A percentile compares a stretch with the other conserved stretches of the same genome.
phyloP scores from a whole-genome alignment of 1,140 invertebrate genomes.

The Hyphantria cunea region DNA sequence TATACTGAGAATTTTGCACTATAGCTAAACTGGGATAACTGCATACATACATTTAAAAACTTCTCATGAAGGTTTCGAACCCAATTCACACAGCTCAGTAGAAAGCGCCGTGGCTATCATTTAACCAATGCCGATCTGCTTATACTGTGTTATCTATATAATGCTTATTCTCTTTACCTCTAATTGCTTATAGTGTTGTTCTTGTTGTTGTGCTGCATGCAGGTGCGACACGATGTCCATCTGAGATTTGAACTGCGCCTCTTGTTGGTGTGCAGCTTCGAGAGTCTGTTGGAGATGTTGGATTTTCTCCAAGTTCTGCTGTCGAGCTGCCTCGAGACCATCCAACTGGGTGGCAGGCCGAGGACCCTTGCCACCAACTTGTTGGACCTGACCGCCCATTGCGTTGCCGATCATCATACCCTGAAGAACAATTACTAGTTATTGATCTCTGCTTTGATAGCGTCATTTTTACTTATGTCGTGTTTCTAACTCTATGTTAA shows the following conservation, averaged over 20 bases:
- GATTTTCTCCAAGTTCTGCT: slow-evolving; percentile 79
- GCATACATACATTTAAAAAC: too few relatives aligned
- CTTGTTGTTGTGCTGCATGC: slow-evolving; percentile 90
- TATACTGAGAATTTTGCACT: too few relatives aligned
- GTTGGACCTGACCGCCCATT: slow-evolving; percentile 48
- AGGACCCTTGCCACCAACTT: slow-evolving; percentile 52
- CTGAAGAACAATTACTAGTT: slow-evolving; percentile 34
- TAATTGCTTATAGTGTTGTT: slow-evolving; percentile 88
- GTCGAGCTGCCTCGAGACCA: slow-evolving; percentile 71
- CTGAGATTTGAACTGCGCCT: slow-evolving; percentile 89
- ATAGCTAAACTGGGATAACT: too few relatives aligned
- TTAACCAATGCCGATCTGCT: too few relatives aligned
- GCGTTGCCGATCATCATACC: slow-evolving; percentile 65
- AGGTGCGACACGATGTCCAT: slow-evolving; percentile 86
- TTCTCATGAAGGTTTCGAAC: too few relatives aligned
- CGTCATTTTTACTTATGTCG: too few relatives aligned
- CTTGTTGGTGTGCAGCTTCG: slow-evolving; percentile 89
- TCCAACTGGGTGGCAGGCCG: slow-evolving; percentile 60
- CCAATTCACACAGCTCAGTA: too few relatives aligned
- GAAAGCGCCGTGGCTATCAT: too few relatives aligned
- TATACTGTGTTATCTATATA: too few relatives aligned
- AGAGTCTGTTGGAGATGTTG: slow-evolving; percentile 86
- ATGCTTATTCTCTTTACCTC: slow-evolving; percentile 78
- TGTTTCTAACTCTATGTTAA: too few relatives aligned
- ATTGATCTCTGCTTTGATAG: too few relatives aligned